phyloP scores from a whole-genome alignment of 2,113 vertebrate genomes.

The Anser brachyrhynchus region DNA sequence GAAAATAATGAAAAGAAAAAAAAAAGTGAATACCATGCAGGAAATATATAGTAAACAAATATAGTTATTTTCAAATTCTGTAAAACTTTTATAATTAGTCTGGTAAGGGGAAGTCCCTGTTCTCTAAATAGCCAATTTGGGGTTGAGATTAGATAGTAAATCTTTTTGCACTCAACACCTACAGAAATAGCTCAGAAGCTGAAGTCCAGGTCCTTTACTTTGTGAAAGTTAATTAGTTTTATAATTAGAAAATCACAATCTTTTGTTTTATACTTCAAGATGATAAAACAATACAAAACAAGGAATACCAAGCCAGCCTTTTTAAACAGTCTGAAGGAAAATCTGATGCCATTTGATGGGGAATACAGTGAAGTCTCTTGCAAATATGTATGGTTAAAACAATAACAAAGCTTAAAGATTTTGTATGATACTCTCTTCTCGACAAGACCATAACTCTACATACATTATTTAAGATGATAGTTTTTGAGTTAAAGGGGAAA shows the following conservation, averaged over 20 bases:
- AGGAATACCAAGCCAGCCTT: neutral
- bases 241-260: neutral
- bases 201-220: neutral
- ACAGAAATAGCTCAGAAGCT: neutral
- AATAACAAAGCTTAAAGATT: neutral
- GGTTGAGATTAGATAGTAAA: neutral
- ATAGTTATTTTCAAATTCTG: neutral
- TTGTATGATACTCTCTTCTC: neutral
- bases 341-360: neutral
- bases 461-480: fast-evolving
- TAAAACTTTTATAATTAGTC: neutral
- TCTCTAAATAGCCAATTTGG: neutral
- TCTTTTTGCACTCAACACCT: neutral
- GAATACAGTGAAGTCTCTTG: neutral
- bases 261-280: neutral
- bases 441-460: neutral
- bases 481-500: neutral
- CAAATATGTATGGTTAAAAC: neutral
- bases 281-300: neutral
- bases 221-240: conserved; percentile 23
- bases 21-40: neutral
- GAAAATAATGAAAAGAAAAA: neutral
- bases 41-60: neutral
- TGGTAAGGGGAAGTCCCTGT: neutral
- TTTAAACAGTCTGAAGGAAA: neutral